Base-by-base conservation (phyloP, 2,888 invertebrate genomes). In the Drosophila melanosoma region DNA sequence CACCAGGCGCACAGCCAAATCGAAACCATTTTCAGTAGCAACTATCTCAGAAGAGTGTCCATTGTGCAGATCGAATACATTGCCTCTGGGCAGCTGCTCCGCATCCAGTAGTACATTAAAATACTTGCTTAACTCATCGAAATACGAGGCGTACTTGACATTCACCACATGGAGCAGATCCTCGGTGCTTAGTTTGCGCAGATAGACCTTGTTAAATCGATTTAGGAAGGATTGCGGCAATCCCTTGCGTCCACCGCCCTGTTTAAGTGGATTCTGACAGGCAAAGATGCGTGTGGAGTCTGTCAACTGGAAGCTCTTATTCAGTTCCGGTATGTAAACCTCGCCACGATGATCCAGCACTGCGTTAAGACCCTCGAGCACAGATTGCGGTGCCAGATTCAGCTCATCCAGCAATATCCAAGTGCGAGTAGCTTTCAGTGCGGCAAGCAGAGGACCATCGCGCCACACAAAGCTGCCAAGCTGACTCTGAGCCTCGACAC, bases 331-430 rank as follows among this genome's bases (percentile, higher is more conserved):
- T 67, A 99, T 97, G 91, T 95, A 99, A 29, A 99, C 96, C 93
- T 99, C 98, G 1, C 98, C 98, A 87, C 99, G 95, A 92, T 99
- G 99, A 94, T 99, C 99, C 65, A 99, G 95, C 90, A 99, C 99
- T 0, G 99, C 99, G 92, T 99, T 99, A 4, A 99, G 94, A 35
- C 99, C 99, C 94, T 99, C 99, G 17, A 99, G 94, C 0, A 99
- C 99, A 0, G 99, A 98, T 92, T 99, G 99, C 0, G 99, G 99
- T 0, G 99, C 99, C 76, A 99, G 94, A 94, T 99, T 99, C 79
- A 99, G 94, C 94, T 99, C 99, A 92, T 99, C 99, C 33, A 99
- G 94, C 26, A 99, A 94, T 82, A 99, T 97, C 99, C 99, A 99
- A 84, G 98, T 96, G 61, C 92, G 91, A 15, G 98, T 97, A 58